phyloP scores from a whole-genome alignment of 92 coral and sea anemone species.

The Paragorgia papillata region DNA sequence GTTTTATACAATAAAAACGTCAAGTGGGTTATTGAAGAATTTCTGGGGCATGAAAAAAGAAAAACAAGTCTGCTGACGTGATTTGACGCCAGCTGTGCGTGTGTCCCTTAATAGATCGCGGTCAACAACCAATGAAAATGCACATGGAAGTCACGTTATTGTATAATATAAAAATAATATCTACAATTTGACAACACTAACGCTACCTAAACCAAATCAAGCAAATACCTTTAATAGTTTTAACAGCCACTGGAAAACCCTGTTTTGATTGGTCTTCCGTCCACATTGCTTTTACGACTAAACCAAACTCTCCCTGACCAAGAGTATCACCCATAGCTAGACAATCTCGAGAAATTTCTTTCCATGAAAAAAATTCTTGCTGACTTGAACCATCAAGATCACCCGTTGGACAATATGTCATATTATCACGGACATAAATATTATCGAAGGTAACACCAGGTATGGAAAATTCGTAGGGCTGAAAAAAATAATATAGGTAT shows the following conservation, averaged over 20 bases:
- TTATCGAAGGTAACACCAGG: constrained; percentile 15
- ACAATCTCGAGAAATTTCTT: constrained; percentile 77
- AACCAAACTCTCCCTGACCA: constrained; percentile 93
- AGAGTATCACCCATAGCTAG: constrained; percentile 71
- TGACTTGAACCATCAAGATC: neutral
- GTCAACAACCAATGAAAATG: too few species aligned
- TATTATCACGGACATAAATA: neutral
- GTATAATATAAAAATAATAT: too few species aligned
- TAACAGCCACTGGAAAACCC: constrained; percentile 68
- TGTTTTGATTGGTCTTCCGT: constrained; percentile 59
- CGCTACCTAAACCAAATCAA: too few species aligned
- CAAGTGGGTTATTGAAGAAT: too few species aligned
- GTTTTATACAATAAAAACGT: too few species aligned
- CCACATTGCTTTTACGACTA: constrained; percentile 70
- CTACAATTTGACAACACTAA: too few species aligned
- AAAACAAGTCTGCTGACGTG: too few species aligned
- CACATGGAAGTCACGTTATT: too few species aligned
- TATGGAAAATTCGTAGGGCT: constrained; percentile 29
- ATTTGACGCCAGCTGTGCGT: too few species aligned
- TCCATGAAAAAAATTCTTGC: constrained; percentile 72
- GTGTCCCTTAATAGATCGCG: too few species aligned
- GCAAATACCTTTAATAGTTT: constrained; percentile 76
- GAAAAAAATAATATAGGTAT: neutral
- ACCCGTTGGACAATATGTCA: constrained; percentile 1
- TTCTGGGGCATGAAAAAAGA: too few species aligned